Evolutionary conservation across 2,888 invertebrate genomes (phyloP).

Genomic region (Chrysina gloriosa): DNA sequence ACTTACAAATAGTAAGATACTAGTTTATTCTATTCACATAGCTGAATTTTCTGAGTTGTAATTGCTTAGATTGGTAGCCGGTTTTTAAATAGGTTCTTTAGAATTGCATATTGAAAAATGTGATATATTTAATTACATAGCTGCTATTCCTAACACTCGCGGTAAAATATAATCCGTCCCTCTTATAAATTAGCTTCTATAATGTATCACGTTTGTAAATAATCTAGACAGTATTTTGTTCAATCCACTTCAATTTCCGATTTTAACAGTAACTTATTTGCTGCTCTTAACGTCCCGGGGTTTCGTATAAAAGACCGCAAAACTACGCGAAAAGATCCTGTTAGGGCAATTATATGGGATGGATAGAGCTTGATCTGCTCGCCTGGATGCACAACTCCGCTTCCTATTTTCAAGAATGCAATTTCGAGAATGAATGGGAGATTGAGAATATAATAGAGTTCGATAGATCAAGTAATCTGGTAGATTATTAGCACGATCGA

Average conservation of each 20-base stretch:
- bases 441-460: neutral
- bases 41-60: too few relatives aligned
- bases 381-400: neutral
- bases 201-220: neutral
- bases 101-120: too few relatives aligned
- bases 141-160: too few relatives aligned
- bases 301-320: neutral
- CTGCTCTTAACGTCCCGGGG: neutral
- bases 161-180: neutral
- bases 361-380: neutral
- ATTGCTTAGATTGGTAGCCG: too few relatives aligned
- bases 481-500: too few relatives aligned
- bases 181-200: neutral
- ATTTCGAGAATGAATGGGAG: neutral
- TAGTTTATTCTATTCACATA: too few relatives aligned
- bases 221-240: neutral
- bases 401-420: slow-evolving; percentile 10
- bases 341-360: neutral
- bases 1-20: too few relatives aligned
- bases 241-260: slow-evolving; percentile 12
- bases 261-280: slow-evolving; percentile 2
- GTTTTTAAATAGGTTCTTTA: too few relatives aligned
- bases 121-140: too few relatives aligned
- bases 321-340: neutral
- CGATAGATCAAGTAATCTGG: too few relatives aligned